A percentile compares a stretch with the other conserved stretches of the same genome.
phyloP scores from a whole-genome alignment of 2,888 invertebrate genomes.

The Sinhomidia bicolor region DNA sequence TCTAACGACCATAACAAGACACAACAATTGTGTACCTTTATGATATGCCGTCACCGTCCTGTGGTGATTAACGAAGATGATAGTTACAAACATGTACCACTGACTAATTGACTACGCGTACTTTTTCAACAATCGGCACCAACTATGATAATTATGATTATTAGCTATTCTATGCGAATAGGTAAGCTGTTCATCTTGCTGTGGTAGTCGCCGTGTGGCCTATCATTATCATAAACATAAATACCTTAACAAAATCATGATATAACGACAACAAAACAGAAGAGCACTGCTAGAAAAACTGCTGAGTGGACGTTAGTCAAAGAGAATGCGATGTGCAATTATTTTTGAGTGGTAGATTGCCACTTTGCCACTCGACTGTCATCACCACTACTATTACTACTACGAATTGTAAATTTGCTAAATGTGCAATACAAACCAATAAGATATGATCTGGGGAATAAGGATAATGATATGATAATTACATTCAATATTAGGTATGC shows the following conservation, averaged over 20 bases:
- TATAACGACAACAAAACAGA: no score
- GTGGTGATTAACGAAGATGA: not conserved
- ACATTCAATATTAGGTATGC: conserved; percentile 35
- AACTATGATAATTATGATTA: not conserved
- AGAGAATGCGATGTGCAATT: no score
- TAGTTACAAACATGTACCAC: not conserved
- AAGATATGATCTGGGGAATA: no score
- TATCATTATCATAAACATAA: no score
- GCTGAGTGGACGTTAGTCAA: no score
- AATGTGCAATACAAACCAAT: no score
- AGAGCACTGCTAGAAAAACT: no score
- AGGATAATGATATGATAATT: conserved; percentile 47
- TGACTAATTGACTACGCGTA: conserved; percentile 23
- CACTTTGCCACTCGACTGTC: not conserved
- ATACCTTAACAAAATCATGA: no score
- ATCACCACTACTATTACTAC: not conserved
- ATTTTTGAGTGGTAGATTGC: not conserved
- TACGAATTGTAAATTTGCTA: no score
- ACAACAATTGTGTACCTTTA: not conserved
- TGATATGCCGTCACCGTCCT: no score
- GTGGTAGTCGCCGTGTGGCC: no score
- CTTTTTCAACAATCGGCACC: conserved; percentile 14
- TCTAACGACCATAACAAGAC: conserved; percentile 42
- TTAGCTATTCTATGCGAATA: not conserved
- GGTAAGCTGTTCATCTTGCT: no score